Evolutionary conservation across 1,140 invertebrate species (phyloP).

Genomic region (Rhagoletis pomonella): DNA sequence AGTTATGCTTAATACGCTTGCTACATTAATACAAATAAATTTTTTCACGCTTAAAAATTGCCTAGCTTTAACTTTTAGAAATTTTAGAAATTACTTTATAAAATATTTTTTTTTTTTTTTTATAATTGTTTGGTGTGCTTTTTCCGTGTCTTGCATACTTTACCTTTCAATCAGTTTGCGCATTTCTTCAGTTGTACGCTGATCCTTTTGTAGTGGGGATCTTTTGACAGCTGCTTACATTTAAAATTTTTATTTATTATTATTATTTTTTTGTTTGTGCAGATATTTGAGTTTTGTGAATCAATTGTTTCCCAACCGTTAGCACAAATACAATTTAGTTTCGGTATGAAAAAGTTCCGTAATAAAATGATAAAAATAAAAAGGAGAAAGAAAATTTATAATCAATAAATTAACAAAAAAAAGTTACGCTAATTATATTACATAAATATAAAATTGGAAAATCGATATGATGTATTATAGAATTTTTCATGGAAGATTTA

Average conservation of each 20-base stretch:
- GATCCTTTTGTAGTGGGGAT: conserved; percentile 83
- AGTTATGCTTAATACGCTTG: too few species aligned
- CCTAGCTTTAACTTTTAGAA: not conserved
- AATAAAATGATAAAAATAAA: conserved; percentile 46
- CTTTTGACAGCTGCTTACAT: conserved; percentile 70
- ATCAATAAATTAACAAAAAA: conserved; percentile 50
- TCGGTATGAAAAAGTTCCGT: conserved; percentile 34
- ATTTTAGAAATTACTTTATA: not conserved
- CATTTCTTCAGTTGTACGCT: conserved; percentile 94
- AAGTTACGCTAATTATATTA: not conserved
- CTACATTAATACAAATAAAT: too few species aligned
- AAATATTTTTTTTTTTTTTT: conserved; percentile 46
- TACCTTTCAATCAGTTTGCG: conserved; percentile 96
- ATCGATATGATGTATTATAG: not conserved
- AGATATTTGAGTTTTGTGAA: conserved; percentile 40
- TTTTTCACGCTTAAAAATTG: not conserved
- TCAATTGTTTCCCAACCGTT: conserved; percentile 28
- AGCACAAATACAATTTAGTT: conserved; percentile 39
- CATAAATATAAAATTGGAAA: not conserved
- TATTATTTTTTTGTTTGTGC: conserved; percentile 32
- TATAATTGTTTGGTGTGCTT: conserved; percentile 9
- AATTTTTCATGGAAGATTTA: not conserved
- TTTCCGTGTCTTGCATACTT: conserved; percentile 74
- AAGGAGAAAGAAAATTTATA: conserved; percentile 54
- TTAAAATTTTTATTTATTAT: conserved; percentile 51